Evolutionary conservation across 2,113 vertebrate genomes (phyloP).

Genomic region (Chaetura pelagica): DNA sequence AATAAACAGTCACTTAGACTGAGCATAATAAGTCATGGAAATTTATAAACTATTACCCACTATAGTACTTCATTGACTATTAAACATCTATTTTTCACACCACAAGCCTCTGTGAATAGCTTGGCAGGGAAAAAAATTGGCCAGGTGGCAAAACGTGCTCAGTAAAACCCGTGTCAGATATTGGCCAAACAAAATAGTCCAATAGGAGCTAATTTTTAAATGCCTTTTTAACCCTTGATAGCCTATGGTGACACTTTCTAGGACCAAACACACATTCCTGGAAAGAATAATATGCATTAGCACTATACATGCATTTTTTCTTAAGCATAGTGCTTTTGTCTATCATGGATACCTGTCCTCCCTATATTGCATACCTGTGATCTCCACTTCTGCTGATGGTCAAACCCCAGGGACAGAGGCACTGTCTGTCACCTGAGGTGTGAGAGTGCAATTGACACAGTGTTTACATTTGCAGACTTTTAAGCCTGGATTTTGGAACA

Average conservation of each 20-base stretch:
- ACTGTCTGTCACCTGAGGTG: not conserved
- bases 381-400: not conserved
- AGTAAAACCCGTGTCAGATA: constrained; percentile 65
- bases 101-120: constrained; percentile 75
- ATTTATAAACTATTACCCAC: constrained; percentile 79
- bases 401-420: not conserved
- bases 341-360: not conserved
- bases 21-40: constrained; percentile 76
- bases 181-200: constrained; percentile 73
- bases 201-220: constrained; percentile 47
- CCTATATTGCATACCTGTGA: not conserved
- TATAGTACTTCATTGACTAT: constrained; percentile 75
- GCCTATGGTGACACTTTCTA: not conserved
- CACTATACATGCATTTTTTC: not conserved
- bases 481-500: not conserved
- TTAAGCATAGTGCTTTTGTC: not conserved
- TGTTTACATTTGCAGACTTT: not conserved
- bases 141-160: constrained; percentile 75
- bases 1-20: constrained; percentile 74
- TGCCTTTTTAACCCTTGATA: constrained; percentile 58
- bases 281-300: not conserved
- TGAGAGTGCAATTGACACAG: not conserved
- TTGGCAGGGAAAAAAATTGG: constrained; percentile 74
- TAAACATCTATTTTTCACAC: constrained; percentile 79
- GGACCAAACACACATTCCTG: not conserved